Conservation (phyloP, 2,888 invertebrate species). For the Sinhomidia bicolor region DNA sequence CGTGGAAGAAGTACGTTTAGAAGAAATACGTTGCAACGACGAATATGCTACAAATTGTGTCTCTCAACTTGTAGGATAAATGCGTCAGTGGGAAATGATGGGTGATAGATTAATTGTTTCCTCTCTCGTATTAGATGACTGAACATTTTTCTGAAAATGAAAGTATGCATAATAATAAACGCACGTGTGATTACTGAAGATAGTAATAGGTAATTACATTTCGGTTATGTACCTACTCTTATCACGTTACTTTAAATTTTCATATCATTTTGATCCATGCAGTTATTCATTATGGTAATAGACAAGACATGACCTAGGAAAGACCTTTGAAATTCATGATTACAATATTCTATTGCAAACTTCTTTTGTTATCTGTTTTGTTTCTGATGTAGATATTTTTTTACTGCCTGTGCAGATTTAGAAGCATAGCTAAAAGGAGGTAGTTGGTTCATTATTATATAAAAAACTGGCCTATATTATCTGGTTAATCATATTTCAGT, state of each 20-base stretch:
- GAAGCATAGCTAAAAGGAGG: neutral
- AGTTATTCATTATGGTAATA: neutral
- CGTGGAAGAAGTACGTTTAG: neutral
- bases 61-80: neutral
- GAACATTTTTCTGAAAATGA: conserved; percentile 29
- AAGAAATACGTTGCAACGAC: neutral
- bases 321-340: conserved; percentile 56
- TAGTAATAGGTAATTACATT: neutral
- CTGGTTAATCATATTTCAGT: neutral
- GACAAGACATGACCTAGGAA: conserved; percentile 42
- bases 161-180: neutral
- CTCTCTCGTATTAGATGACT: conserved; percentile 3
- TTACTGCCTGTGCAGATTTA: conserved; percentile 1
- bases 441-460: neutral
- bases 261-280: neutral
- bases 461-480: neutral
- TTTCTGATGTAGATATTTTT: conserved; percentile 12
- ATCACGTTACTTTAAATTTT: neutral
- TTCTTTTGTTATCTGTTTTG: neutral
- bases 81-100: neutral
- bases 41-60: neutral
- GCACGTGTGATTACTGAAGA: neutral
- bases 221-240: too few relatives aligned
- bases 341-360: neutral
- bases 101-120: conserved; percentile 45